Evolutionary conservation across 2,888 invertebrate species (phyloP), one percentile per base, ranked within the genome.

Genomic region (Arenicola marina): DNA sequence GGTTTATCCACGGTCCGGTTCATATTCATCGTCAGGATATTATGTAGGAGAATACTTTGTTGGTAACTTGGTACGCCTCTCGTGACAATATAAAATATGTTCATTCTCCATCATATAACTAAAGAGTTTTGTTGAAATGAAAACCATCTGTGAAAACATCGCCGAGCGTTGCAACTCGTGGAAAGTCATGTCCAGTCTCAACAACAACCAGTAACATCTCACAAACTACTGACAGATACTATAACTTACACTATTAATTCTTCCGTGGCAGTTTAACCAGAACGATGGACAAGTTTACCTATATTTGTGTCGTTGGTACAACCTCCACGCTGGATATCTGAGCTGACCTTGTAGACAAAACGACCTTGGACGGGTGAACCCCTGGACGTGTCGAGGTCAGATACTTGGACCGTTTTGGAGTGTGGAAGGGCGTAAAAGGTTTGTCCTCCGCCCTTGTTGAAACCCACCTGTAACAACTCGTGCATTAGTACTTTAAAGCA

Each of bases 391-490:
- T 26, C 31, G 3, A 61, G 33, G 26, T 34, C 2, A 4, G 56
- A 18, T 1, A 62, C 57, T 1, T 62, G 28, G 4, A n/a, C 44
- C 4, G 48, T 57, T n/a, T 51, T 51, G 1, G 56, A 57, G 43
- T 33, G 21, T 15, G 62, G 62, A 2, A 62, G 24, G 43, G 4
- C 28, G 15, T 18, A 4, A 29, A 62, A 62, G 2, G 11, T 2
- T 3, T 43, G 48, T 2, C 32, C 62, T 7, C 29, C 7, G 1
- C 62, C 62, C 7, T 26, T 51, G 31, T 62, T 62, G 26, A 62
- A 62, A 26, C 62, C 62, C 33, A 51, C 62, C 62, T 62, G 55
- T 11, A n/a, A 56, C 21, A n/a, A n/a, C n/a, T n/a, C n/a, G n/a
- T n/a, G n/a, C n/a, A n/a, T n/a, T n/a, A n/a, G n/a, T n/a, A n/a